These are phyloP conservation scores for Bilobella aurantiaca DNA, from an alignment of 1,140 invertebrate genomes.

Conservation along the genomic window DNA sequence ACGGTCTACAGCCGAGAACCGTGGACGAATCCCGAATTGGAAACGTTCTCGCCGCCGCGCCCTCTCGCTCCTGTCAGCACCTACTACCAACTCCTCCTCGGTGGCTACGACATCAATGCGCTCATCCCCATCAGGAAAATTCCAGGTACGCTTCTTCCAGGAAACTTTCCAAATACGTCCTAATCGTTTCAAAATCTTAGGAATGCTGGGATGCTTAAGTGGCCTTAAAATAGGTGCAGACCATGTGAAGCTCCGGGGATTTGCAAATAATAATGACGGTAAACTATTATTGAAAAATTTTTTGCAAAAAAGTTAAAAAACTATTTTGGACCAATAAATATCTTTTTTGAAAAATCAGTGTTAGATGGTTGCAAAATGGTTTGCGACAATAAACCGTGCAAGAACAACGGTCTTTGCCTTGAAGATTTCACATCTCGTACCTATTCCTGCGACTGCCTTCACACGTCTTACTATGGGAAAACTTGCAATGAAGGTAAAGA, in stretches of 20 bases:
- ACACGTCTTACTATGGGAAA: slow-evolving; percentile 77
- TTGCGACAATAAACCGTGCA: slow-evolving; percentile 73
- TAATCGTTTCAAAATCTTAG: slow-evolving; percentile 44
- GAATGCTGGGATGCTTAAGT: slow-evolving; percentile 75
- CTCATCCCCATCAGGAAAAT: slow-evolving; percentile 26
- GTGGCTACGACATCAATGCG: slow-evolving; percentile 57
- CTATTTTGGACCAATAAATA: no score
- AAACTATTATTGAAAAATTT: no score
- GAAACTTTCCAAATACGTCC: not conserved
- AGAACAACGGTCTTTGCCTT: slow-evolving; percentile 70
- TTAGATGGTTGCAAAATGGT: slow-evolving; percentile 74
- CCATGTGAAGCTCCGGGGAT: slow-evolving; percentile 58
- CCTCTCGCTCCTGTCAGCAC: slow-evolving; percentile 68
- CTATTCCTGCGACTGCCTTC: slow-evolving; percentile 74
- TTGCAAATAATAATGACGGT: slow-evolving; percentile 56
- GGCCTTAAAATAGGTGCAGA: slow-evolving; percentile 74
- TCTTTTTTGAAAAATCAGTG: slow-evolving; percentile 31
- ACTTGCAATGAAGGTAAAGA: slow-evolving; percentile 48
- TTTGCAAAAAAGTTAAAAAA: no score
- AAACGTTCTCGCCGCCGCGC: slow-evolving; percentile 70
- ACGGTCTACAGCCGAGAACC: slow-evolving; percentile 67
- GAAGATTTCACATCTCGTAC: slow-evolving; percentile 77
- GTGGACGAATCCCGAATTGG: slow-evolving; percentile 70
- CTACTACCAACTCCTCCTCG: slow-evolving; percentile 74
- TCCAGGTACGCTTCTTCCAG: not conserved